Percentiles rank a stretch among this genome's conserved stretches.
phyloP scores from a whole-genome alignment of 2,797 vertebrate species.

The Lates japonicus region DNA sequence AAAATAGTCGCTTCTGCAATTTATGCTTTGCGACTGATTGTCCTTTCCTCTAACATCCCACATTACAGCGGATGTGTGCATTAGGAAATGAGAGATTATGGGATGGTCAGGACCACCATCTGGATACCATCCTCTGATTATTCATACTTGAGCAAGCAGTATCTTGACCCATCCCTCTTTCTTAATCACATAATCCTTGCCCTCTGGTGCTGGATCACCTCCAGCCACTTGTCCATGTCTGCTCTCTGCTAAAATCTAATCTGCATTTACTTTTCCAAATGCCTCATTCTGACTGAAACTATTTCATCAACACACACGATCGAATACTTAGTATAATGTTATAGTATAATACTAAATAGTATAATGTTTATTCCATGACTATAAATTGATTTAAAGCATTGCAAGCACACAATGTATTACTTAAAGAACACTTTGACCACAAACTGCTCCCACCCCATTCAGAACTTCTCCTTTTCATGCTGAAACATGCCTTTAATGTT shows the following conservation, averaged over 20 bases:
- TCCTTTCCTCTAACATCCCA: slow-evolving; percentile 13
- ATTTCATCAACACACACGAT: slow-evolving; percentile 2
- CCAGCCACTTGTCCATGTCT: slow-evolving; percentile 50
- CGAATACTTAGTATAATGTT: not conserved
- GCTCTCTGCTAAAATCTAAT: slow-evolving; percentile 51
- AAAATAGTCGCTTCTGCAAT: slow-evolving; percentile 8
- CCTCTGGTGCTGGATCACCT: slow-evolving; percentile 56
- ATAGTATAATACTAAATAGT: not conserved
- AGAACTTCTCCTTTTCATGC: too few relatives aligned
- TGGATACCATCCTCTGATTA: slow-evolving; percentile 54
- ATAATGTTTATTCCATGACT: slow-evolving; percentile 19
- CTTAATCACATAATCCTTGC: slow-evolving; percentile 61
- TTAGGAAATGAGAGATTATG: slow-evolving; percentile 48
- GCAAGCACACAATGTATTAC: too few relatives aligned
- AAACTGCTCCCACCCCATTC: too few relatives aligned
- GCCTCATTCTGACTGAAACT: slow-evolving; percentile 8
- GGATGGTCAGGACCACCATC: slow-evolving; percentile 47
- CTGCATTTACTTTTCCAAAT: slow-evolving; percentile 26
- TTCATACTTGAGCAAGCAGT: slow-evolving; percentile 51
- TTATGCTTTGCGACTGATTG: slow-evolving; percentile 3
- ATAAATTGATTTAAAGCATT: slow-evolving; percentile 10
- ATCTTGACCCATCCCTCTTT: slow-evolving; percentile 40
- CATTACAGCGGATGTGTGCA: slow-evolving; percentile 20
- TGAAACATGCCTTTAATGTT: slow-evolving; percentile 9
- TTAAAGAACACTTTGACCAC: too few relatives aligned